Evolutionary conservation across 2,797 vertebrate species (phyloP).

Genomic region (Nothura maculosa): DNA sequence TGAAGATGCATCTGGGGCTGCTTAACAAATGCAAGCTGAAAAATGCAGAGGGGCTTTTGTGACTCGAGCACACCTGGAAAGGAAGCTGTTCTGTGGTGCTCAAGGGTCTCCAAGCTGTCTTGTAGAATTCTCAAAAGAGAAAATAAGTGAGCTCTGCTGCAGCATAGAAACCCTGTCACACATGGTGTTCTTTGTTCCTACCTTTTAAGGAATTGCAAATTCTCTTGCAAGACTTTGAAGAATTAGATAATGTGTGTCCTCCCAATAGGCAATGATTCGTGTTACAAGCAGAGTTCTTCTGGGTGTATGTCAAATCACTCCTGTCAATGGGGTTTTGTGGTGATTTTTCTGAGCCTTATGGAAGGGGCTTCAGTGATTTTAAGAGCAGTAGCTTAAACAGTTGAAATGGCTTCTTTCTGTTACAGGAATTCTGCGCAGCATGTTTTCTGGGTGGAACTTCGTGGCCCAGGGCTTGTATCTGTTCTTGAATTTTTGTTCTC

Average conservation of each 20-base stretch:
- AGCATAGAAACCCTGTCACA: not conserved
- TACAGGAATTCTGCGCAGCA: slow-evolving; percentile 72
- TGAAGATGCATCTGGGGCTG: not conserved
- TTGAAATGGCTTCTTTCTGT: not conserved
- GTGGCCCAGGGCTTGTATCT: slow-evolving; percentile 41
- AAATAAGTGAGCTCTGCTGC: not conserved
- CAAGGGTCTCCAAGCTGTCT: not conserved
- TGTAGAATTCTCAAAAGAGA: not conserved
- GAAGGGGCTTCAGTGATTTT: not conserved
- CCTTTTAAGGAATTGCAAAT: not conserved
- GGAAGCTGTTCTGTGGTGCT: not conserved
- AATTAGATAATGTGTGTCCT: not conserved
- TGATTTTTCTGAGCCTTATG: not conserved
- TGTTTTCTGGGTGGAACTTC: slow-evolving; percentile 67
- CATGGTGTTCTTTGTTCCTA: too few species aligned
- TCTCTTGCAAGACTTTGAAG: not conserved
- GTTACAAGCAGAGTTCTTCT: not conserved
- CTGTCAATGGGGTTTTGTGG: not conserved
- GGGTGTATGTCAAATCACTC: not conserved
- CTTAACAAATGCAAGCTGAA: not conserved
- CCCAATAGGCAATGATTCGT: not conserved
- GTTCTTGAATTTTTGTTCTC: slow-evolving; percentile 55
- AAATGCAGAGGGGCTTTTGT: not conserved
- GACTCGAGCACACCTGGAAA: not conserved
- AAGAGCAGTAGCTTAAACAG: not conserved